Base-by-base conservation (phyloP, 2,797 vertebrate species). In the Pseudochirops cupreus region DNA sequence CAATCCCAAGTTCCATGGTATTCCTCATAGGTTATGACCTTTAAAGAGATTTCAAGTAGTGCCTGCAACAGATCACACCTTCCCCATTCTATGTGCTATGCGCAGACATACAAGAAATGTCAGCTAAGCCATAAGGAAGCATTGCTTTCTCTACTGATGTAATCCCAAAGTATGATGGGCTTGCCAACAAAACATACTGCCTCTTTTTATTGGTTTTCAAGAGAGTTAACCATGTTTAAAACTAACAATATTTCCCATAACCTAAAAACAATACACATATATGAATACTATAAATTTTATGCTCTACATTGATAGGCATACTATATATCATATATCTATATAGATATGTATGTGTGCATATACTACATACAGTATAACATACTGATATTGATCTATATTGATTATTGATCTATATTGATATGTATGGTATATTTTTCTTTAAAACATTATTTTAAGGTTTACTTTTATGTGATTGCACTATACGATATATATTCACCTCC, bases 191-290 rank as follows among this genome's bases (percentile, higher is more conserved):
- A 62, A 31, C 57, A 92, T 0, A 95, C 18, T 95, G 95, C 82
- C n/a, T 95, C 97, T 94, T 55, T 50, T 3, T 39, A 74, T 50
- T 87, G 21, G 7, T 50, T 87, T 87, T 59, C 39, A 96, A 53
- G 67, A 91, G 31, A 92, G 59, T 91, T 95, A 94, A 95, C 31
- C 89, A 59, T 50, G n/a, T 93, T 95, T 62, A 67, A n/a, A n/a
- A 74, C 62, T 26, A 82, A 82, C 31, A 82, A 82, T 82, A 82
- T 82, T 82, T n/a, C 6, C 33, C 6, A 24, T 82, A 82, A 46
- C 16, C n/a, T 7, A 46, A 9, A 82, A 46, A 24, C 18, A 82
- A 39, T 21, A 82, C 2, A 82, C 1, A 39, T 82, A 82, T 24
- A 21, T 67, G n/a, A 21, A 39, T 82, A 82, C n/a, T 82, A 82